Base-by-base conservation (phyloP, 2,888 invertebrate species). In the Acleris cristana region DNA sequence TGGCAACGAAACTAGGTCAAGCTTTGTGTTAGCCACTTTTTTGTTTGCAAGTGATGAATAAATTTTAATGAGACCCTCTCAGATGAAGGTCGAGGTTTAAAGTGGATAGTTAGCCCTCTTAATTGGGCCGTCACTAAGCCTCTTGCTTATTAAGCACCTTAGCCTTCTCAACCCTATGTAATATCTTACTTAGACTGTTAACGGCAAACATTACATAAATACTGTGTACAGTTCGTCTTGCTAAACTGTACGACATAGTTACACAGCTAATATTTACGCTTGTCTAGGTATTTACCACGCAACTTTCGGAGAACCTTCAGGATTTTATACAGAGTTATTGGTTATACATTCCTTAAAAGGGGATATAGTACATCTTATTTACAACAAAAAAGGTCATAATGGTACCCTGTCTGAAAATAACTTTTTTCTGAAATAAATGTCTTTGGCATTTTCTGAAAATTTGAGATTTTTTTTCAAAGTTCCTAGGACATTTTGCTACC, bases 81-180 rank as follows among this genome's bases (percentile, higher is more conserved):
- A 66, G 73, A 72, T 70, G 69, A 69, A 69, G 70, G 70, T 53
- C 64, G 60, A 56, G 34, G 58, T 60, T 59, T 51, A 65, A 65
- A 69, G 65, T 54, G 69, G 71, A 67, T 65, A 69, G 70, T 64
- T 66, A 71, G 61, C 69, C 58, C 49, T 62, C 65, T 74, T 73
- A 70, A 70, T 70, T 70, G 69, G 70, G 54, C 49, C 63, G 69
- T 64, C 65, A 51, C 56, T 63, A 65, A 74, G 76, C 72, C 65
- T 56, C 72, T 71, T 71, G 70, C 71, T 78, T 78, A 79, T 80
- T 76, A 81, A 78, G 76, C 73, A 78, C 75, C 73, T 69, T 60
- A 60, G 64, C 73, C 73, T 70, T 67, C 73, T 70, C 69, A 74
- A 64, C 79, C 76, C 64, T 48, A 10, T 18, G 59, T 59, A 59